A percentile compares a stretch with the other conserved stretches of the same genome.
Evolutionary conservation across 2,113 vertebrate species (phyloP).

Genomic region (Myocastor coypus): DNA sequence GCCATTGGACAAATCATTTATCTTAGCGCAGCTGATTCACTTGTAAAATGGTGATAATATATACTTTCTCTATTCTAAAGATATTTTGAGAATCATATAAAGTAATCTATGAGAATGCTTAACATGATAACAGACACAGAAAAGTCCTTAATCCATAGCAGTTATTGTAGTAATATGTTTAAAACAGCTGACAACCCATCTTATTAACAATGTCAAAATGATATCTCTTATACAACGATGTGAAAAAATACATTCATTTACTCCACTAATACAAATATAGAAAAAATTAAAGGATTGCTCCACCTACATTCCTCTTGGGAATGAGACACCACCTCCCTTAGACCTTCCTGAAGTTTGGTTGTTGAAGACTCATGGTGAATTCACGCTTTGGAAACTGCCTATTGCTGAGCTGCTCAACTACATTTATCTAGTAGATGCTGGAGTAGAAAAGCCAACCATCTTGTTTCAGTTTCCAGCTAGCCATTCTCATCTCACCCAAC

Average conservation of each 20-base stretch:
- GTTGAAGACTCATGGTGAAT: not conserved
- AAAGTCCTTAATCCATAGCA: not conserved
- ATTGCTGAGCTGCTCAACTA: not conserved
- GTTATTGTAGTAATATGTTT: not conserved
- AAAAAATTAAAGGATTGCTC: not conserved
- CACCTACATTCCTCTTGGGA: not conserved
- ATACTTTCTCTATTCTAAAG: not conserved
- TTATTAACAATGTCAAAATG: constrained; percentile 35
- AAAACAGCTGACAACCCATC: not conserved
- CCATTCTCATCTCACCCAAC: not conserved
- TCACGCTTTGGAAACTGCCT: not conserved
- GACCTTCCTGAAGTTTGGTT: not conserved
- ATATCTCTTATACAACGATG: not conserved
- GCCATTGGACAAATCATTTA: not conserved
- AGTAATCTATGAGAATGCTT: constrained; percentile 35
- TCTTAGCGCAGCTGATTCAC: not conserved
- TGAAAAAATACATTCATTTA: not conserved
- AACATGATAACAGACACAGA: not conserved
- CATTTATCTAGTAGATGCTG: not conserved
- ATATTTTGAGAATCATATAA: constrained; percentile 27
- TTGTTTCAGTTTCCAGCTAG: not conserved
- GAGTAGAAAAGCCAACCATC: not conserved
- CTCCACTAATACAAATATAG: not conserved
- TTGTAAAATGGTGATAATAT: not conserved
- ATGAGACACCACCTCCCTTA: not conserved